These are phyloP conservation scores for Orthonyx spaldingii DNA, from an alignment of 2,113 vertebrate genomes.

Conservation along the genomic window DNA sequence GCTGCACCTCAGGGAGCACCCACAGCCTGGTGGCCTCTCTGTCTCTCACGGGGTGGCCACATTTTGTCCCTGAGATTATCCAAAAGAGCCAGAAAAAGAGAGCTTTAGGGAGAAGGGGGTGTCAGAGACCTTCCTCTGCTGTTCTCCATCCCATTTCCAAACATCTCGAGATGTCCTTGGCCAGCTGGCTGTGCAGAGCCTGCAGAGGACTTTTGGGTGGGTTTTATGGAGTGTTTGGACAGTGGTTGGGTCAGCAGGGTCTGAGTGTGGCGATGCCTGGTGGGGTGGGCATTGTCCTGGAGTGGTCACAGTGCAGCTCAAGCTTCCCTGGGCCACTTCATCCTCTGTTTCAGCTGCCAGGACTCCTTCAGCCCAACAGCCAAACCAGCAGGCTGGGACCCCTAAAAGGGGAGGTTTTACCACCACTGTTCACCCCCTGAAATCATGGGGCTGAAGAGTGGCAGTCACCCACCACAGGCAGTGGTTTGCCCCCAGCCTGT, in stretches of 20 bases:
- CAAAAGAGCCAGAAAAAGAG: neutral
- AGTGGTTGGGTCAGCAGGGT: neutral
- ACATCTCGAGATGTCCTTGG: accelerated
- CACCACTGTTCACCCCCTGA: accelerated
- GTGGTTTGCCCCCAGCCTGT: neutral
- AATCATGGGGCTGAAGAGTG: accelerated
- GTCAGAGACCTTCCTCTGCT: neutral
- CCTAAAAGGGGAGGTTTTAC: neutral
- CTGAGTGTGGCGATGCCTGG: accelerated
- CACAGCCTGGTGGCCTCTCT: neutral
- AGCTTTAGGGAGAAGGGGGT: accelerated
- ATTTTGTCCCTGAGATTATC: neutral
- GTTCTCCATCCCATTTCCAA: neutral
- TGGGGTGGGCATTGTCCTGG: neutral
- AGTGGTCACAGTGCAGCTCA: neutral
- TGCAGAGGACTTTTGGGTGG: neutral
- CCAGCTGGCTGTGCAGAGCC: neutral
- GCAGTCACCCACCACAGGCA: neutral
- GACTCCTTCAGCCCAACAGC: too few species aligned
- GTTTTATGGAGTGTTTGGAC: neutral
- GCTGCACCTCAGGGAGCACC: neutral
- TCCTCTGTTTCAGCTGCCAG: neutral
- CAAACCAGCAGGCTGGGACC: too few species aligned
- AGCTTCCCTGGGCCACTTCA: accelerated
- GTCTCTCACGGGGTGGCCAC: accelerated